Conservation (phyloP, 2,888 invertebrate genomes). For the Cheilosia soror region DNA sequence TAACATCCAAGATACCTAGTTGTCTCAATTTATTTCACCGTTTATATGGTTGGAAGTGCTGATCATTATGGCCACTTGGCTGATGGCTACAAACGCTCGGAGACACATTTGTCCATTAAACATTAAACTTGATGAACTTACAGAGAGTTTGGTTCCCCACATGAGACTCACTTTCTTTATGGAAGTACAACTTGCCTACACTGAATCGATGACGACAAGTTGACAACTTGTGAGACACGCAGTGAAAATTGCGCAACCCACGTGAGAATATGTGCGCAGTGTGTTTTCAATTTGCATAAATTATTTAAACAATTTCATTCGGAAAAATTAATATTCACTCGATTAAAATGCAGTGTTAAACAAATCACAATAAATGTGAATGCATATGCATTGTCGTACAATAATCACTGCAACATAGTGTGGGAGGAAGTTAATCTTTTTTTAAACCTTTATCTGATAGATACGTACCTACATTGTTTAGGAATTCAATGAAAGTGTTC, state of each 20-base stretch:
- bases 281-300: slow-evolving; percentile 1
- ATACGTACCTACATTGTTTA: not conserved
- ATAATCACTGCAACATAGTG: slow-evolving; percentile 12
- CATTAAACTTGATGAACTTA: slow-evolving; percentile 2
- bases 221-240: not conserved
- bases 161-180: slow-evolving; percentile 34
- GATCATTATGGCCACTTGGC: slow-evolving; percentile 4
- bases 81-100: not conserved
- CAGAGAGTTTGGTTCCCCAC: not conserved
- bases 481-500: slow-evolving; percentile 18
- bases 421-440: not conserved
- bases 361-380: slow-evolving; percentile 25
- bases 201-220: not conserved
- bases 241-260: slow-evolving; percentile 22
- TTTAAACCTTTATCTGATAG: too few species aligned
- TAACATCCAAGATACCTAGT: not conserved
- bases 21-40: slow-evolving; percentile 5
- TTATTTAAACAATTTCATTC: slow-evolving; percentile 8
- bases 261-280: slow-evolving; percentile 22
- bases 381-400: slow-evolving; percentile 31
- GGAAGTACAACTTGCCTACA: slow-evolving; percentile 42
- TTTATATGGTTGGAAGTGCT: slow-evolving; percentile 8
- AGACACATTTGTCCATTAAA: slow-evolving; percentile 25
- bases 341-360: slow-evolving; percentile 41
- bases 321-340: slow-evolving; percentile 2